These are phyloP conservation scores for Crypturellus undulatus DNA, from an alignment of 2,113 vertebrate genomes.

Conservation along the genomic window DNA sequence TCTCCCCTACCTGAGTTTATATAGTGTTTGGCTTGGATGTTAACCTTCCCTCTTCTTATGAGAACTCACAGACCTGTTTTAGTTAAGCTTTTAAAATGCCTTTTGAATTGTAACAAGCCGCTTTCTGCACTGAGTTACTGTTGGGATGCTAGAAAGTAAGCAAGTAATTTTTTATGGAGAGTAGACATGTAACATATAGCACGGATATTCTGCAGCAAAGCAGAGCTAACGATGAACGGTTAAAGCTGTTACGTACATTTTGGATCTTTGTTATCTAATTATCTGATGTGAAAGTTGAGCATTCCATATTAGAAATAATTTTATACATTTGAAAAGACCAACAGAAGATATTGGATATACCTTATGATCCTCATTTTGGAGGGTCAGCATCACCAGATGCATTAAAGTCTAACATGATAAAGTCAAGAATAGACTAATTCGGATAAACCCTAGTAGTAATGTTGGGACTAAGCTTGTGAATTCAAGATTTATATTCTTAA, in stretches of 20 bases:
- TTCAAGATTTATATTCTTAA: accelerated
- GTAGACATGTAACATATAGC: neutral
- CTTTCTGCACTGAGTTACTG: neutral
- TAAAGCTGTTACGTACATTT: neutral
- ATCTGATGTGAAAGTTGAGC: neutral
- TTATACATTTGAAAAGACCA: neutral
- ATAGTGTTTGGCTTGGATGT: neutral
- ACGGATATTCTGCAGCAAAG: neutral
- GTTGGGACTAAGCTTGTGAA: neutral
- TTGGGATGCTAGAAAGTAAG: neutral
- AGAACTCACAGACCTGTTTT: neutral
- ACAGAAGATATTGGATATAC: neutral
- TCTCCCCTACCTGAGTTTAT: neutral
- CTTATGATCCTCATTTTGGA: accelerated
- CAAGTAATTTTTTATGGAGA: neutral
- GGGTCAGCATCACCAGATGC: neutral
- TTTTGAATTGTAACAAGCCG: neutral
- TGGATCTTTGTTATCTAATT: neutral
- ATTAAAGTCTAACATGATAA: accelerated
- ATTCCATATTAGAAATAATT: neutral
- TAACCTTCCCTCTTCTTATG: neutral
- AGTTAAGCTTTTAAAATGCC: neutral
- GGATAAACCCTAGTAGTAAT: neutral
- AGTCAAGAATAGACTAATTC: neutral
- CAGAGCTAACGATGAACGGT: neutral